Base-by-base conservation (phyloP, 1,140 invertebrate genomes). In the Solenopsis fugax region DNA sequence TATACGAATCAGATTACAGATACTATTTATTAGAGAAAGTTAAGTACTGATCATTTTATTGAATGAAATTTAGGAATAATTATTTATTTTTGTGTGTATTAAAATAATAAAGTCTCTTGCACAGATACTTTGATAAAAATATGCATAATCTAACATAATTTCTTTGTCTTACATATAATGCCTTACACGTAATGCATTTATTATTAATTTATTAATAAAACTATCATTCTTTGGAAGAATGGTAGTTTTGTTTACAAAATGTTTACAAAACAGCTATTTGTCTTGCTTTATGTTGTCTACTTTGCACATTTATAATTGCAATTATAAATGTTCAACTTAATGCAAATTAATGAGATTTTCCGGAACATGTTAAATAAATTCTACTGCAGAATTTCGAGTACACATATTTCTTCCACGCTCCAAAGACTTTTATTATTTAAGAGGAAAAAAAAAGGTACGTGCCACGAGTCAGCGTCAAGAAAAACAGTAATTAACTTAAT, bases 311-410 rank as follows among this genome's bases (percentile, higher is more conserved):
- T n/a, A n/a, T 84, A 84, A 73, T 84, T 60, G n/a, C 45, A 73
- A 50, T 84, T 75, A 84, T 84, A 75, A 84, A 21, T 50, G 54
- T 60, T 75, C 69, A 41, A 60, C 67, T 82, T 73, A 50, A 73
- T n/a, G n/a, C 48, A 60, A 73, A 75, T 73, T 75, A 84, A 73
- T 60, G 80, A 75, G 41, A 18, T 50, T 2, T 75, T 84, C 41
- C 41, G 21, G 4, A 37, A 48, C 13, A 24, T 62, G 54, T 73
- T 72, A 60, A 84, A 9, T 60, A 75, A 73, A 50, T 75, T 50
- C 24, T 18, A 65, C 13, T 56, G 16, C 16, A n/a, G 21, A 56
- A 62, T 84, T 50, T 24, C 41, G 62, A 24, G 41, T 29, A 24
- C 6, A 21, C 45, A 34, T 60, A 72, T 13, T 73, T 37, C 54